Conservation (phyloP, 2,888 invertebrate species). For the Mongoloraphidia duomilia region DNA sequence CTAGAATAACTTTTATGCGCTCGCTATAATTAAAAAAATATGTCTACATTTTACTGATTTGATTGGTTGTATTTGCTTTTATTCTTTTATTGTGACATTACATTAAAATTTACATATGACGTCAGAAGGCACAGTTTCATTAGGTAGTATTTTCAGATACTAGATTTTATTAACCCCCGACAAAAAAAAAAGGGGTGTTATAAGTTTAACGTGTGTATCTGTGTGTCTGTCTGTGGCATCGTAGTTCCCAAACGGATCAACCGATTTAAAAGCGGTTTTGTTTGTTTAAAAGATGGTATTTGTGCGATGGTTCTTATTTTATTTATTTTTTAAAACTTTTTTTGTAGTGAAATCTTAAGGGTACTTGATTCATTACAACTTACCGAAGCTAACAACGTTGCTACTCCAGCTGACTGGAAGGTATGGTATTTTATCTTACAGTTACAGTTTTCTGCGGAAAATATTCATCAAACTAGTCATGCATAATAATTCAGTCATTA, state of each 20-base stretch:
- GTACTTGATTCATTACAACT: constrained; percentile 85
- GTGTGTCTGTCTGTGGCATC: too few species aligned
- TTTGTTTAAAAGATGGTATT: too few species aligned
- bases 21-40: neutral
- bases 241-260: too few species aligned
- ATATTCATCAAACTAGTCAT: too few species aligned
- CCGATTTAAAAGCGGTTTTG: too few species aligned
- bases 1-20: too few species aligned
- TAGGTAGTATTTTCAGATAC: neutral
- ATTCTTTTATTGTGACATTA: constrained; percentile 3
- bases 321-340: constrained; percentile 10
- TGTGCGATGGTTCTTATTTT: neutral
- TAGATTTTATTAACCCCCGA: neutral
- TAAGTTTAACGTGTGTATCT: too few species aligned
- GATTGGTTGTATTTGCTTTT: constrained; percentile 4
- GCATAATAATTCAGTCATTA: too few species aligned
- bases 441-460: too few species aligned
- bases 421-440: constrained; percentile 30
- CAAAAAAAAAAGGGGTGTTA: too few species aligned
- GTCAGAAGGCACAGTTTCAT: too few species aligned
- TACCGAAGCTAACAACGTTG: constrained; percentile 70
- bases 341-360: constrained; percentile 78
- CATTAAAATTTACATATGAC: too few species aligned
- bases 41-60: constrained; percentile 8
- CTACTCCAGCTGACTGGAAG: constrained; percentile 79